Conservation (phyloP, 92 coral and sea anemone genomes). For the Epizoanthus ramosus region DNA sequence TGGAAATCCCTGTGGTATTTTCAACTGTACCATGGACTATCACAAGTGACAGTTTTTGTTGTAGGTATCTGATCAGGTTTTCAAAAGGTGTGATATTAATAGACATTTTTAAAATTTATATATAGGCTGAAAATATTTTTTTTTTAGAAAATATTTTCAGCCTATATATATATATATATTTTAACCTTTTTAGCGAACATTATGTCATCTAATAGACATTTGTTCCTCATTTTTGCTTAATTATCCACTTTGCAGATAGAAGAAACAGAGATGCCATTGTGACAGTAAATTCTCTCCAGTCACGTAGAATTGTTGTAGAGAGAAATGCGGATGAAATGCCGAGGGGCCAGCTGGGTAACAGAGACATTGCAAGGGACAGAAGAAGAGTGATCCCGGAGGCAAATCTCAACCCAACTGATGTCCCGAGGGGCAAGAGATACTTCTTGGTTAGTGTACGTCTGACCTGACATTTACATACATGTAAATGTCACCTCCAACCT, state of each 20-base stretch:
- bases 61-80: no score
- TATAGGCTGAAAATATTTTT: no score
- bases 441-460: conserved; percentile 20
- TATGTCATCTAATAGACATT: background rate
- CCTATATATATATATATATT: no score
- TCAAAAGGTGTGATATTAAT: no score
- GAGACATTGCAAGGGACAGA: conserved; percentile 16
- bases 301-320: conserved; percentile 28
- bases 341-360: conserved; percentile 4
- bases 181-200: no score
- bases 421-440: conserved; percentile 36
- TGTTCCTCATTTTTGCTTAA: background rate
- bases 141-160: no score
- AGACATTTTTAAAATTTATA: no score
- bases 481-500: no score
- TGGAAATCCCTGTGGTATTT: no score
- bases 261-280: conserved; percentile 9
- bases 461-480: no score
- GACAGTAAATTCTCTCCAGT: conserved; percentile 7
- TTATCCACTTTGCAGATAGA: conserved; percentile 1
- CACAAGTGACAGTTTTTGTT: no score
- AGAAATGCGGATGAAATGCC: background rate
- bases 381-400: conserved; percentile 2
- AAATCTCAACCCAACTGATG: conserved; percentile 38
- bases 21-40: no score